Conservation (phyloP, 2,113 vertebrate species). For the Dolichotis patagonum region DNA sequence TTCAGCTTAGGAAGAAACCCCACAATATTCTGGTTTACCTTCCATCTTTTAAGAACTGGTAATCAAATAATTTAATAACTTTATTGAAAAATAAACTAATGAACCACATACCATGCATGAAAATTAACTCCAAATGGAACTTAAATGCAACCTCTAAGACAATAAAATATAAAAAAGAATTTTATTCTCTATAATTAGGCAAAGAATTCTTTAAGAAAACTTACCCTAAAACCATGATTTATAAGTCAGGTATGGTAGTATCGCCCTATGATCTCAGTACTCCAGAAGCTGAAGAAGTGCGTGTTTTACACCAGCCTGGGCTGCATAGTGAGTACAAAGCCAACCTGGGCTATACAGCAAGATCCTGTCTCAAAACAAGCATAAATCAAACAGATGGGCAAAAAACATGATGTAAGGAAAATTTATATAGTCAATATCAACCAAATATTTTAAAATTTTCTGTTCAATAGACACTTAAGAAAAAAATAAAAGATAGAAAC, state of each 20-base stretch:
- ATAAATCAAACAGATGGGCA: neutral
- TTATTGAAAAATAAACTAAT: neutral
- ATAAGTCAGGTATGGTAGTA: neutral
- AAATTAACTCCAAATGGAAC: neutral
- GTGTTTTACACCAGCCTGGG: neutral
- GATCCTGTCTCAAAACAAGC: neutral
- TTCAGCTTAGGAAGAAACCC: neutral
- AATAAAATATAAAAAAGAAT: neutral
- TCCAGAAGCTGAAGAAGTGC: neutral
- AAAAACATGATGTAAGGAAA: neutral
- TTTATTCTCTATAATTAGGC: neutral
- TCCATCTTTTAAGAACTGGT: neutral
- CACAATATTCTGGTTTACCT: neutral
- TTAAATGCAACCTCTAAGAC: neutral
- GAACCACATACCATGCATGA: neutral
- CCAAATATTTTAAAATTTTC: neutral
- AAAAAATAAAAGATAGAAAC: neutral
- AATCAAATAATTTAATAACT: neutral
- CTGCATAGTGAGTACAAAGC: neutral
- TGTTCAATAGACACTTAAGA: neutral
- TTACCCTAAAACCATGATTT: neutral
- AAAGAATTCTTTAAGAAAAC: neutral
- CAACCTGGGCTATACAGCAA: neutral
- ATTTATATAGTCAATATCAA: neutral
- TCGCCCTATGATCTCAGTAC: neutral